phyloP scores from a whole-genome alignment of 1,140 invertebrate species.

The Lethocerus indicus region DNA sequence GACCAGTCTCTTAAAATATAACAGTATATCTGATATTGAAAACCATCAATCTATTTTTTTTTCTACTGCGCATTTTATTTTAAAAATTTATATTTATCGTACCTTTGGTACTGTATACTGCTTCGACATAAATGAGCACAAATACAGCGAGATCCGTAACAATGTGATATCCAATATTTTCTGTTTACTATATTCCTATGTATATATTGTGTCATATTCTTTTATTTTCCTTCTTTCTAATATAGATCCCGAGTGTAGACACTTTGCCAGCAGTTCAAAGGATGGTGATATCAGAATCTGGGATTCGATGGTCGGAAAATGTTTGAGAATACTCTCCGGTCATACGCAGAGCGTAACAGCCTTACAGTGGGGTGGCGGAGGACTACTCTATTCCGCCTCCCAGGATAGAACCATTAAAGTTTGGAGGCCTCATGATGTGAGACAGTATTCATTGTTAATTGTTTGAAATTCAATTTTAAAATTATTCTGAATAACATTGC shows the following conservation, averaged over 20 bases:
- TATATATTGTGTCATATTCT: not conserved
- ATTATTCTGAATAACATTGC: too few species aligned
- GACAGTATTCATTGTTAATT: too few species aligned
- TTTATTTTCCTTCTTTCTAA: too few species aligned
- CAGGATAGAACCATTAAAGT: slow-evolving; percentile 98
- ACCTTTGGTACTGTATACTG: too few species aligned
- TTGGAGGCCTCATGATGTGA: slow-evolving; percentile 79
- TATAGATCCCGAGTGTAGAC: slow-evolving; percentile 59
- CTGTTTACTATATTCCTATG: slow-evolving; percentile 26
- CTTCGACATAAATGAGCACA: too few species aligned
- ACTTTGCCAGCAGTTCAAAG: slow-evolving; percentile 80
- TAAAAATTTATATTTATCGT: too few species aligned
- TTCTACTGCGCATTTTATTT: too few species aligned
- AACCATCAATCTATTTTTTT: too few species aligned
- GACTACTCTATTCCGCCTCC: slow-evolving; percentile 86
- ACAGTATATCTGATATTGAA: too few species aligned
- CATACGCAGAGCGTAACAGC: slow-evolving; percentile 86
- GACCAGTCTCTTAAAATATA: too few species aligned
- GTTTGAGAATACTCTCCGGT: slow-evolving; percentile 43
- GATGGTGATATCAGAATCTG: slow-evolving; percentile 92
- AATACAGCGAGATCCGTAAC: too few species aligned
- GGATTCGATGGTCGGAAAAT: slow-evolving; percentile 64
- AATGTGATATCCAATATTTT: not conserved
- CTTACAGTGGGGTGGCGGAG: slow-evolving; percentile 87
- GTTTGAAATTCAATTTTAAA: too few species aligned